A percentile compares a stretch with the other conserved stretches of the same genome.
phyloP scores from a whole-genome alignment of 1,140 invertebrate species.

The Wiebesia pumilae region DNA sequence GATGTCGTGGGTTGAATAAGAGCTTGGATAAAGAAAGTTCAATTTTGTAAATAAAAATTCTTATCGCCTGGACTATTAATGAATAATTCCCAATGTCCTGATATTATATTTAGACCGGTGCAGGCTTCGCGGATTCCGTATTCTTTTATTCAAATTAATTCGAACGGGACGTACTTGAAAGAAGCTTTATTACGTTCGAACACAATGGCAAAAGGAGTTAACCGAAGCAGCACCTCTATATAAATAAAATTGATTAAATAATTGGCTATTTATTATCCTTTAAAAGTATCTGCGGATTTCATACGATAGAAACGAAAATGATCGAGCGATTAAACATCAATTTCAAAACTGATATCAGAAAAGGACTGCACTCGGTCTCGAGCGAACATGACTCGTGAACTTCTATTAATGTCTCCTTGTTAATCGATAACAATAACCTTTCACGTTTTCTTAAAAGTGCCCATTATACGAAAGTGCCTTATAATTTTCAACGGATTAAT shows the following conservation, averaged over 20 bases:
- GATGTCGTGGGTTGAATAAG: too few relatives aligned
- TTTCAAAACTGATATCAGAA: conserved; percentile 8
- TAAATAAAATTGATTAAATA: background rate
- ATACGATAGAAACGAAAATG: background rate
- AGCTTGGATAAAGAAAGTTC: too few relatives aligned
- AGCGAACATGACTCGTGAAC: background rate
- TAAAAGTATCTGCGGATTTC: background rate
- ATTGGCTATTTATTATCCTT: background rate
- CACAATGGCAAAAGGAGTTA: too few relatives aligned
- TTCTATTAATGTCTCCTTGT: conserved; percentile 3
- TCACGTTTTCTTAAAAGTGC: background rate
- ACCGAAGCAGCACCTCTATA: too few relatives aligned
- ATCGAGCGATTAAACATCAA: background rate
- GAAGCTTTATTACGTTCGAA: too few relatives aligned
- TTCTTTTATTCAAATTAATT: too few relatives aligned
- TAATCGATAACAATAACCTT: conserved; percentile 15
- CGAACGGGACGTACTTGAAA: too few relatives aligned
- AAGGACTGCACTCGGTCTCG: background rate
- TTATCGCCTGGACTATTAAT: too few relatives aligned
- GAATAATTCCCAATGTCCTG: too few relatives aligned
- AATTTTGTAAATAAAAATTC: too few relatives aligned
- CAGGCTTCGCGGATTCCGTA: too few relatives aligned
- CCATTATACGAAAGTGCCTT: background rate
- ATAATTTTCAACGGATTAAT: conserved; percentile 16
- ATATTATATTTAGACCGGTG: too few relatives aligned